A percentile compares a stretch with the other conserved stretches of the same genome.
Conservation (phyloP, 1,140 invertebrate species). For the Tetramorium parvispinum region DNA sequence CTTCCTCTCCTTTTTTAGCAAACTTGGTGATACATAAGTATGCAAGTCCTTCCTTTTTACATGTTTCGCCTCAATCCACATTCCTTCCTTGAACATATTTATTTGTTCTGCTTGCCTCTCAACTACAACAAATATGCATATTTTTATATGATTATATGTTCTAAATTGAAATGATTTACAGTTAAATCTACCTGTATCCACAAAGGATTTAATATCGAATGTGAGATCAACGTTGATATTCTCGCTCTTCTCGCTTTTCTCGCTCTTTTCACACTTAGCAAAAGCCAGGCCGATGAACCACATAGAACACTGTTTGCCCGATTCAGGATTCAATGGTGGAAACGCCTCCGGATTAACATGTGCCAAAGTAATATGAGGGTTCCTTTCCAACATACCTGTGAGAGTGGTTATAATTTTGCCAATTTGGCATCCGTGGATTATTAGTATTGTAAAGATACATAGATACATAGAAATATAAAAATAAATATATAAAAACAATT, state of each 20-base stretch:
- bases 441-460: constrained; percentile 38
- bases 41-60: constrained; percentile 91
- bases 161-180: not conserved
- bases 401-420: constrained; percentile 72
- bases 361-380: constrained; percentile 95
- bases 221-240: constrained; percentile 97
- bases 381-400: constrained; percentile 94
- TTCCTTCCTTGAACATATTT: constrained; percentile 94
- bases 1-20: constrained; percentile 90
- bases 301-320: constrained; percentile 89
- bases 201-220: constrained; percentile 95
- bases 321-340: constrained; percentile 84
- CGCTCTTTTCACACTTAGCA: constrained; percentile 88
- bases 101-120: constrained; percentile 89
- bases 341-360: constrained; percentile 98
- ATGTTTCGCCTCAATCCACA: constrained; percentile 94
- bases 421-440: constrained; percentile 71
- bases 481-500: constrained; percentile 23
- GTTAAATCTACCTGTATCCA: constrained; percentile 88
- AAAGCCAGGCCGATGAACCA: constrained; percentile 99
- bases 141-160: not conserved
- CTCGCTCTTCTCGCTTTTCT: constrained; percentile 92
- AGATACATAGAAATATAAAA: constrained; percentile 3
- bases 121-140: constrained; percentile 84
- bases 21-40: constrained; percentile 90